Conservation (phyloP, 1,140 invertebrate genomes). For the Drosophila varians region DNA sequence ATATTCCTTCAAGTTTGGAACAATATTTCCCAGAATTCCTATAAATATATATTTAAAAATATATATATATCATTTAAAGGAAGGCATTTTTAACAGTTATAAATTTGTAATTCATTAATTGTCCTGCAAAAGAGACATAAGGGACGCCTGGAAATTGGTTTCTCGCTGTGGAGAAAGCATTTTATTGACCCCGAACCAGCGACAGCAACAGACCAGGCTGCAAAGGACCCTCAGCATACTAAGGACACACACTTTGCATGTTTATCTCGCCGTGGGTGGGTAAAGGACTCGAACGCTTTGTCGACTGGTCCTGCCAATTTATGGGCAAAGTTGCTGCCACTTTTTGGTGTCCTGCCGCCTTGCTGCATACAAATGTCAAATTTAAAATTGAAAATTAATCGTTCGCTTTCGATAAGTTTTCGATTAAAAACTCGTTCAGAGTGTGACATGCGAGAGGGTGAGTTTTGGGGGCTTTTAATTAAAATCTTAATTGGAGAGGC, state of each 20-base stretch:
- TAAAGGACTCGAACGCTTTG: neutral
- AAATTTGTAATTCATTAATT: too few species aligned
- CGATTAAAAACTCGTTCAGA: conserved; percentile 49
- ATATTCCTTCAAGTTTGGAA: neutral
- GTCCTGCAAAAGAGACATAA: too few species aligned
- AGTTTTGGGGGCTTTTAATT: conserved; percentile 42
- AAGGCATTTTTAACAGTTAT: too few species aligned
- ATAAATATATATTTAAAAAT: too few species aligned
- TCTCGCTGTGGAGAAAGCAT: conserved; percentile 27
- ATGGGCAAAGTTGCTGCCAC: conserved; percentile 31
- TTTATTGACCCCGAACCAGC: conserved; percentile 27
- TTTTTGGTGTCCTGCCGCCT: conserved; percentile 15
- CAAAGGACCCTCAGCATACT: conserved; percentile 19
- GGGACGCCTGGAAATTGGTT: neutral
- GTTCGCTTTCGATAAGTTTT: conserved; percentile 53
- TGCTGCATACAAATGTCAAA: conserved; percentile 70
- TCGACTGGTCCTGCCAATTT: conserved; percentile 61
- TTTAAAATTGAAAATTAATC: conserved; percentile 73
- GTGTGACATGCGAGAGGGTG: neutral
- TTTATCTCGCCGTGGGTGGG: conserved; percentile 50
- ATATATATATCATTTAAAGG: too few species aligned
- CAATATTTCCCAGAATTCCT: neutral
- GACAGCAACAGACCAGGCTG: neutral
- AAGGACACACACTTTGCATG: conserved; percentile 59
- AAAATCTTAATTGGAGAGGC: conserved; percentile 64